These are phyloP conservation scores for Syritta pipiens DNA, from an alignment of 2,888 invertebrate species.

Conservation along the genomic window DNA sequence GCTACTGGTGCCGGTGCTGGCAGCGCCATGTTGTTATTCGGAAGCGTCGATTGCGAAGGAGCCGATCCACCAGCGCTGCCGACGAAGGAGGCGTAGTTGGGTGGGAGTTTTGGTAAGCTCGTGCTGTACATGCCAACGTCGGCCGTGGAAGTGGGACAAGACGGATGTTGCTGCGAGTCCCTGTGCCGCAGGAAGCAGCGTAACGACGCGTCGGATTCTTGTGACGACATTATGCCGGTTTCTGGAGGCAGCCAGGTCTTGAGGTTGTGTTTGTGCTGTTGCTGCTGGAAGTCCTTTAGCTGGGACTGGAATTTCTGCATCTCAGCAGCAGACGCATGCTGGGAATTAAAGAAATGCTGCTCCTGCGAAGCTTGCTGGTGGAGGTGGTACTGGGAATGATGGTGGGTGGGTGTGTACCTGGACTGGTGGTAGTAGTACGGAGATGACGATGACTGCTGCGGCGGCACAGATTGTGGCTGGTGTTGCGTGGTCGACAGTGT, in stretches of 20 bases:
- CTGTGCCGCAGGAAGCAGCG: conserved; percentile 48
- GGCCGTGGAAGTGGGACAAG: conserved; percentile 41
- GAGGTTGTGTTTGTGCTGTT: conserved; percentile 50
- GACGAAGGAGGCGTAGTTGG: conserved; percentile 75
- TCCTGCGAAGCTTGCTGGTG: conserved; percentile 52
- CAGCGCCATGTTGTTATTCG: conserved; percentile 70
- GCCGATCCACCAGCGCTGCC: conserved; percentile 12
- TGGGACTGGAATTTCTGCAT: conserved; percentile 54
- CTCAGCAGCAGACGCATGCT: conserved; percentile 16
- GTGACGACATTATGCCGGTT: conserved; percentile 38
- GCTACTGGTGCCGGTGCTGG: conserved; percentile 79
- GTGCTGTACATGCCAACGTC: conserved; percentile 70
- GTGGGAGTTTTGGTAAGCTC: conserved; percentile 77
- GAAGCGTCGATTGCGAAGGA: conserved; percentile 29
- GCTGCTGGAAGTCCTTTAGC: conserved; percentile 52
- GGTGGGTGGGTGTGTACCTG: conserved; percentile 50
- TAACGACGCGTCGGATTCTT: conserved; percentile 39
- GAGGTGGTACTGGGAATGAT: conserved; percentile 59
- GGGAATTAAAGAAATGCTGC: conserved; percentile 44
- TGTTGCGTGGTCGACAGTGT: conserved; percentile 72
- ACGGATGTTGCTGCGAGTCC: conserved; percentile 40
- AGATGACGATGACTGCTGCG: conserved; percentile 38
- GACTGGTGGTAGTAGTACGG: conserved; percentile 51
- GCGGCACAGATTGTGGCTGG: conserved; percentile 72
- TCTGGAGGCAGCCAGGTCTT: conserved; percentile 69